Conservation (phyloP, 2,113 vertebrate genomes). For the Cichladusa arquata region DNA sequence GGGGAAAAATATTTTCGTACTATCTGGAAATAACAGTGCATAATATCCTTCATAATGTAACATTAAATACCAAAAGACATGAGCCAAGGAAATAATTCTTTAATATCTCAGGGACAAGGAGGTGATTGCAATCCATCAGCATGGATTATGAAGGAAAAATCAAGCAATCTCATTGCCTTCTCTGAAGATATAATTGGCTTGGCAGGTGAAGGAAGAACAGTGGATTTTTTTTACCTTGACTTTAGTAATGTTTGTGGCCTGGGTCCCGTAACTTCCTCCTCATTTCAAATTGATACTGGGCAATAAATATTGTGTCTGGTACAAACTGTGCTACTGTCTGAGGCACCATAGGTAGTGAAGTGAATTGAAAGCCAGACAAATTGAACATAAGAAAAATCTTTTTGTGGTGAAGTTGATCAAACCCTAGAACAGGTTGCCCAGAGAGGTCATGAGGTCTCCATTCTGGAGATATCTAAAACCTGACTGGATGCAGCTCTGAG, state of each 20-base stretch:
- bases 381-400: neutral
- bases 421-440: neutral
- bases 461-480: neutral
- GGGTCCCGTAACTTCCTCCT: neutral
- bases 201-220: neutral
- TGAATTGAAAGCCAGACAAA: neutral
- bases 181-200: neutral
- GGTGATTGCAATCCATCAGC: neutral
- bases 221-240: neutral
- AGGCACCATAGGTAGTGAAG: neutral
- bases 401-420: neutral
- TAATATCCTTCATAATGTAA: neutral
- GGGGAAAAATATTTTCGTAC: neutral
- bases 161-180: neutral
- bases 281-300: neutral
- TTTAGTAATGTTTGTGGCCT: neutral
- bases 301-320: neutral
- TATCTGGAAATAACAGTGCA: neutral
- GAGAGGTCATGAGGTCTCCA: neutral
- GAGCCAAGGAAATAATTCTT: neutral
- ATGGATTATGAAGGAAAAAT: neutral
- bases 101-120: neutral
- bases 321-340: neutral
- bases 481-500: neutral
- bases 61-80: neutral